phyloP scores from a whole-genome alignment of 2,113 vertebrate species.

The Nymphicus hollandicus region DNA sequence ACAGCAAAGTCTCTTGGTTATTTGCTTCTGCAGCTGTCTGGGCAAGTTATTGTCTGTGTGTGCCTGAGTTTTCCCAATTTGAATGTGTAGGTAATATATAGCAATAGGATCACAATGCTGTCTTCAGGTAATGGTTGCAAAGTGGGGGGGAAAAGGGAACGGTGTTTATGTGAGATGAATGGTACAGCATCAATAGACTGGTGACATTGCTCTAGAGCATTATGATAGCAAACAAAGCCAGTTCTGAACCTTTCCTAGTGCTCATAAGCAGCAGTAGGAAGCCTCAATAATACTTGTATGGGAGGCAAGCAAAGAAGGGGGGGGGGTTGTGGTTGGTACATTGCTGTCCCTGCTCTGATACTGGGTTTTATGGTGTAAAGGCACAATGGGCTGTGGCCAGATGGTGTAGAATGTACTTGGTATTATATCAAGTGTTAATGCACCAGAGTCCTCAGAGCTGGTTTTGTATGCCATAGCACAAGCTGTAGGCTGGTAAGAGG shows the following conservation, averaged over 20 bases:
- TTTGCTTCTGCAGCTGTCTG: not conserved
- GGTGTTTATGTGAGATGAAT: not conserved
- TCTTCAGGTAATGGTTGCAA: not conserved
- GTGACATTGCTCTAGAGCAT: fast-evolving
- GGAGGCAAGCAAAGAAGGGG: not conserved
- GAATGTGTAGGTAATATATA: fast-evolving
- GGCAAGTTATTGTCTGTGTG: not conserved
- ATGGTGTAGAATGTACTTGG: fast-evolving
- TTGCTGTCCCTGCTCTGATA: not conserved
- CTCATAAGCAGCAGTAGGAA: not conserved
- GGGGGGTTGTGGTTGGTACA: not conserved
- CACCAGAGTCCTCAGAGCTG: not conserved
- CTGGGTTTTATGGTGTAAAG: not conserved
- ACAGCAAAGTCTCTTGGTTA: not conserved
- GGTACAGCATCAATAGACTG: not conserved
- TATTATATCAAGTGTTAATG: not conserved
- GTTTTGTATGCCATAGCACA: too few species aligned
- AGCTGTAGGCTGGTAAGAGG: not conserved
- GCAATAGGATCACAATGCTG: not conserved
- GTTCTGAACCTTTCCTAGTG: too few species aligned
- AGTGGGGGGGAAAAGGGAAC: not conserved
- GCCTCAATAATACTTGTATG: fast-evolving
- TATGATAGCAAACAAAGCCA: not conserved
- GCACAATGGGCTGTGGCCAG: not conserved
- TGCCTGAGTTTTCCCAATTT: not conserved